A percentile compares a stretch with the other conserved stretches of the same genome.
phyloP scores from a whole-genome alignment of 2,797 vertebrate genomes.

The Chelmon rostratus region DNA sequence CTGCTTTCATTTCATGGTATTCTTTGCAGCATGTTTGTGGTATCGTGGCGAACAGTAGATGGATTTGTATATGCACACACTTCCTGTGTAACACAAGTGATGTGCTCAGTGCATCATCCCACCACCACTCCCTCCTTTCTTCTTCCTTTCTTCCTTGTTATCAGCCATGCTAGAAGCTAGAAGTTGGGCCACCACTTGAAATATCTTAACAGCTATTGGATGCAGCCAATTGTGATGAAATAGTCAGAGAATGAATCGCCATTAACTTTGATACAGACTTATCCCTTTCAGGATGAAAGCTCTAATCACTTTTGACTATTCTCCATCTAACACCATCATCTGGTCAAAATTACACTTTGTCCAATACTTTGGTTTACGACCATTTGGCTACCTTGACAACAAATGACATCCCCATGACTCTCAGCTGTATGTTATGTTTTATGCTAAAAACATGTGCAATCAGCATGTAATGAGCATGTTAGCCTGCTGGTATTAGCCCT shows the following conservation, averaged over 20 bases:
- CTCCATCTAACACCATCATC: no score
- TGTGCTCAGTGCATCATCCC: constrained; percentile 28
- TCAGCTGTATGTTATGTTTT: no score
- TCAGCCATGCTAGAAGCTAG: not conserved
- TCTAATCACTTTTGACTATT: no score
- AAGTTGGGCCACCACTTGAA: not conserved
- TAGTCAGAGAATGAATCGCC: not conserved
- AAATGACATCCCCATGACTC: no score
- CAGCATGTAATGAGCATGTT: no score
- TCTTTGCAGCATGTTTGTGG: constrained; percentile 34
- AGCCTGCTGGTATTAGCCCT: no score
- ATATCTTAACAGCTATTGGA: not conserved
- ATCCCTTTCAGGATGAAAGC: no score
- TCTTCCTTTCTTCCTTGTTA: not conserved
- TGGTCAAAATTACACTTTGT: no score
- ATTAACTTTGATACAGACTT: no score
- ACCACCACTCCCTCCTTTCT: not conserved
- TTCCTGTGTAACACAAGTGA: constrained; percentile 13
- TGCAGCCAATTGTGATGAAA: not conserved
- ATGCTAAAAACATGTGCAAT: no score
- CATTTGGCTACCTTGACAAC: no score
- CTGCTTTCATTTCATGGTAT: constrained; percentile 27
- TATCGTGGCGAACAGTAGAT: not conserved
- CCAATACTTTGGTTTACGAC: no score
- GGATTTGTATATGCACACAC: constrained; percentile 5